A percentile compares a stretch with the other conserved stretches of the same genome.
phyloP scores from a whole-genome alignment of 2,888 invertebrate genomes.

The Amphipoea lucens region DNA sequence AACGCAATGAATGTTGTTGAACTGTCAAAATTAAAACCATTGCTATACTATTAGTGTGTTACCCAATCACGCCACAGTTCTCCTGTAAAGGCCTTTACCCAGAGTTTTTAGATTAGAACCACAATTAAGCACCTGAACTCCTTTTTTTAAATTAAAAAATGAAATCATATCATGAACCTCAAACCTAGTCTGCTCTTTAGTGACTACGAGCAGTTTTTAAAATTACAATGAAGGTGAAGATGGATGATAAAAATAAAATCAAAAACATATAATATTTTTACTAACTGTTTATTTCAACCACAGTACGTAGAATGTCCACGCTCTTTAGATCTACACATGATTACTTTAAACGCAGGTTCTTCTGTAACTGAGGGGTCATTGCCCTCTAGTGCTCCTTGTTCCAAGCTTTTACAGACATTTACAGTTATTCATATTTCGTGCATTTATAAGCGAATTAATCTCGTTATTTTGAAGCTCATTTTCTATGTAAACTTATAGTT shows the following conservation, averaged over 20 bases:
- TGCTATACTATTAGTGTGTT: neutral
- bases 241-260: constrained; percentile 53
- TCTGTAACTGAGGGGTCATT: constrained; percentile 18
- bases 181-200: neutral
- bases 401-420: constrained; percentile 60
- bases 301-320: constrained; percentile 79
- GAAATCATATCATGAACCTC: neutral
- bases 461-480: constrained; percentile 68
- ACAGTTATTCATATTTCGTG: constrained; percentile 60
- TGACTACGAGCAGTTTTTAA: neutral
- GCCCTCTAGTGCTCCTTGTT: constrained; percentile 58
- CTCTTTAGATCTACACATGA: constrained; percentile 67
- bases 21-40: neutral
- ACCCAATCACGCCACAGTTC: too few species aligned
- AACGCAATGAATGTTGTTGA: neutral
- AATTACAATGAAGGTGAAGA: neutral
- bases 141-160: neutral
- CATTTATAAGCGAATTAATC: constrained; percentile 67
- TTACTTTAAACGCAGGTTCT: constrained; percentile 56
- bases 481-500: constrained; percentile 66
- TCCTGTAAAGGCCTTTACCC: neutral
- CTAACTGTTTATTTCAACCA: constrained; percentile 89
- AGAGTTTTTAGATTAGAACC: neutral
- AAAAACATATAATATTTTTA: constrained; percentile 77
- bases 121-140: neutral